Evolutionary conservation across 2,888 invertebrate genomes (phyloP).

Genomic region (Barypeithes pellucidus): DNA sequence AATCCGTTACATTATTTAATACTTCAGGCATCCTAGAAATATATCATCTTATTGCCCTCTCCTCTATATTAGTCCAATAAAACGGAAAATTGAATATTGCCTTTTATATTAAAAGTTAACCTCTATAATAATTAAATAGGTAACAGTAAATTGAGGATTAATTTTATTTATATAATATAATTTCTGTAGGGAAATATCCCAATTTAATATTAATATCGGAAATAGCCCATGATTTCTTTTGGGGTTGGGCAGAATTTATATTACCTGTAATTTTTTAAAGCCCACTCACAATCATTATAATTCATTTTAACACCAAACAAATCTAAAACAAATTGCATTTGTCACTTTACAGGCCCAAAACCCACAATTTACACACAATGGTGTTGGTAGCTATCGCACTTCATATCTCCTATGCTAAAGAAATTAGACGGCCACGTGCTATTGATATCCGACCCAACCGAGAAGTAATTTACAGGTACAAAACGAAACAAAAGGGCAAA

Average conservation of each 20-base stretch:
- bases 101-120: too few species aligned
- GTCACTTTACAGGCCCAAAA: slow-evolving; percentile 47
- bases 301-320: slow-evolving; percentile 45
- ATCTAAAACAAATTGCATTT: slow-evolving; percentile 51
- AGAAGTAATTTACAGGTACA: slow-evolving; percentile 49
- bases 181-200: too few species aligned
- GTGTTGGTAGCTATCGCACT: slow-evolving; percentile 47
- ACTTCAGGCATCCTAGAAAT: too few species aligned
- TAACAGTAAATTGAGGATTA: too few species aligned
- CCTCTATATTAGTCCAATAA: too few species aligned
- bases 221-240: neutral
- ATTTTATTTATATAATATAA: too few species aligned
- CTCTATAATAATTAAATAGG: too few species aligned
- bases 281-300: slow-evolving; percentile 39
- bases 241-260: slow-evolving; percentile 48
- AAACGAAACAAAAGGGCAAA: slow-evolving; percentile 52
- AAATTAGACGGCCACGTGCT: slow-evolving; percentile 52
- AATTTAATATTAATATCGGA: slow-evolving; percentile 4
- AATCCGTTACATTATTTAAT: too few species aligned
- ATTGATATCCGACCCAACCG: slow-evolving; percentile 38
- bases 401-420: slow-evolving; percentile 40
- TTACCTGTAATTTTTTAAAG: slow-evolving; percentile 39
- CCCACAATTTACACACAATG: slow-evolving; percentile 53
- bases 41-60: too few species aligned
- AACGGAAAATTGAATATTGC: too few species aligned